These are phyloP conservation scores for Chrysopilus asiliformis DNA, from an alignment of 2,888 invertebrate species.

Conservation along the genomic window DNA sequence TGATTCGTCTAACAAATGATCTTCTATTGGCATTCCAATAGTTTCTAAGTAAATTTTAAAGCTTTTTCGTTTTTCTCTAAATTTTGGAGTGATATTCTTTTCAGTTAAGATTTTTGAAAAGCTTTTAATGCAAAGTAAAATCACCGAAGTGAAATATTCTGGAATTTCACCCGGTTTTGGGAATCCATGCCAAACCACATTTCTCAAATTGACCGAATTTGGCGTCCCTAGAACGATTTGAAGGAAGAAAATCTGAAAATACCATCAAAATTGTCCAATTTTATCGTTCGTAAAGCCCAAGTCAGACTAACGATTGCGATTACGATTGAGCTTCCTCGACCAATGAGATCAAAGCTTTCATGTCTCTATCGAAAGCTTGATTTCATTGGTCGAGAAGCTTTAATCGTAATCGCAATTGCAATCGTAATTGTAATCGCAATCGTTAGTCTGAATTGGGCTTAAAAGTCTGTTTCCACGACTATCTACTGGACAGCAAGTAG, in stretches of 20 bases:
- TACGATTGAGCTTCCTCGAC: too few species aligned
- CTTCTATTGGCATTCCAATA: neutral
- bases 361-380: too few species aligned
- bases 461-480: too few species aligned
- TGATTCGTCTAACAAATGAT: neutral
- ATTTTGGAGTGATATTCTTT: conserved; percentile 12
- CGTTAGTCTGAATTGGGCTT: too few species aligned
- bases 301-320: too few species aligned
- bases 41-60: conserved; percentile 2
- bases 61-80: too few species aligned
- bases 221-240: conserved; percentile 39
- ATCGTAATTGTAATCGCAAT: too few species aligned
- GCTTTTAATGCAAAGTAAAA: conserved; percentile 25
- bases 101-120: conserved; percentile 17
- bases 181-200: conserved; percentile 44
- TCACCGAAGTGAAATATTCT: conserved; percentile 24
- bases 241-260: conserved; percentile 29
- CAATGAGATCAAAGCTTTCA: too few species aligned
- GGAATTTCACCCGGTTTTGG: conserved; percentile 32
- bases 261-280: conserved; percentile 6
- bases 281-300: neutral
- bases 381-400: too few species aligned
- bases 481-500: too few species aligned
- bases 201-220: conserved; percentile 38
- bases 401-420: too few species aligned